These are phyloP conservation scores for Ophraella communa DNA, from an alignment of 2,888 invertebrate genomes.

Conservation along the genomic window DNA sequence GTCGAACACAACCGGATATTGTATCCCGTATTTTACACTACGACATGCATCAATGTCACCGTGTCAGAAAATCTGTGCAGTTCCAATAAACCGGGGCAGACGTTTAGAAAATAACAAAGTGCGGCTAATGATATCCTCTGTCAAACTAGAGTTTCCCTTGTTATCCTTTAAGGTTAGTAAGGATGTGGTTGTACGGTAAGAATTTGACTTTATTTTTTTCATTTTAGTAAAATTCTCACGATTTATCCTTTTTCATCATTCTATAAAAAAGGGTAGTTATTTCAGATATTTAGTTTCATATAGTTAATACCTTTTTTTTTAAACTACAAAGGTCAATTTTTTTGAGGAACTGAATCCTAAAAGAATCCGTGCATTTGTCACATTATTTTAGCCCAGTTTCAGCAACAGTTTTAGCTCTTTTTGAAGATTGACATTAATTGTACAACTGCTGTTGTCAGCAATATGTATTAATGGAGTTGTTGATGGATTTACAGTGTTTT, in stretches of 20 bases:
- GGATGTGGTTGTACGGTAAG: background rate
- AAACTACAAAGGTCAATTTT: too few species aligned
- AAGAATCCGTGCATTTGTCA: too few species aligned
- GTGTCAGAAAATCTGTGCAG: constrained; percentile 22
- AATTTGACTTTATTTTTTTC: background rate
- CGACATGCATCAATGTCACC: constrained; percentile 24
- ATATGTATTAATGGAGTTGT: too few species aligned
- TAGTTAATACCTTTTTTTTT: too few species aligned
- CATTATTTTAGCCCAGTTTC: too few species aligned
- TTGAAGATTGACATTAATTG: too few species aligned
- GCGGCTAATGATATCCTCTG: constrained; percentile 9
- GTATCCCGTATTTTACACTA: constrained; percentile 26
- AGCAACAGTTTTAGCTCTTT: too few species aligned
- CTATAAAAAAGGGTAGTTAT: background rate
- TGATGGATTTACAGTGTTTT: too few species aligned
- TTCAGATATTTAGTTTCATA: too few species aligned
- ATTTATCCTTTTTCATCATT: background rate
- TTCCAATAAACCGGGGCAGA: constrained; percentile 11
- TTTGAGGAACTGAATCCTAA: too few species aligned
- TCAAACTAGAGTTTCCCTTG: constrained; percentile 10
- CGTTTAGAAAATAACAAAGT: constrained; percentile 12
- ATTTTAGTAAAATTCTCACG: background rate
- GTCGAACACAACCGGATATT: constrained; percentile 24
- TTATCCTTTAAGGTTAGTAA: constrained; percentile 5
- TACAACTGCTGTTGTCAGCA: too few species aligned